A percentile compares a stretch with the other conserved stretches of the same genome.
Conservation (phyloP, 30 jellyfish, hydroid and myxozoan genomes). For the Pelagia noctiluca region DNA sequence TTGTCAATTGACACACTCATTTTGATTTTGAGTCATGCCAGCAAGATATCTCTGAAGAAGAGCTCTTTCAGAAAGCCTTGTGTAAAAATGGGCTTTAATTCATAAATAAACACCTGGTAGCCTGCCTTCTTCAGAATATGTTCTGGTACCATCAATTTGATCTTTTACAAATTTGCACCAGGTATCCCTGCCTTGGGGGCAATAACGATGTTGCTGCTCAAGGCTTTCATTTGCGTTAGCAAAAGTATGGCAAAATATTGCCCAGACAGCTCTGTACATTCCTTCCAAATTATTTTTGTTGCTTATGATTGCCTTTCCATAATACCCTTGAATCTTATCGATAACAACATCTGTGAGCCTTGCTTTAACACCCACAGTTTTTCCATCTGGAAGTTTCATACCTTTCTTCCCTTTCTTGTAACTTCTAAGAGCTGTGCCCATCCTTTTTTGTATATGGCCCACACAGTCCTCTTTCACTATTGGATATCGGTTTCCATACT, state of each 20-base stretch:
- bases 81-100: not conserved
- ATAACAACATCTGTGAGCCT: slow-evolving; percentile 22
- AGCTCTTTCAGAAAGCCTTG: slow-evolving; percentile 4
- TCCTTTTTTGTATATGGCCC: slow-evolving; percentile 30
- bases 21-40: slow-evolving; percentile 53
- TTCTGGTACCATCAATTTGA: not conserved
- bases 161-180: slow-evolving; percentile 17
- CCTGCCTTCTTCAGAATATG: not conserved
- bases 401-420: slow-evolving; percentile 19
- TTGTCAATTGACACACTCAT: slow-evolving; percentile 19
- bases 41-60: slow-evolving; percentile 26
- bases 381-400: slow-evolving; percentile 13
- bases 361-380: slow-evolving; percentile 6
- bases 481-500: not conserved
- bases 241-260: not conserved
- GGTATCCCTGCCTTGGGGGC: not conserved
- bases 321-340: slow-evolving; percentile 16
- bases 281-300: not conserved
- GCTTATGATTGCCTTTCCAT: slow-evolving; percentile 14
- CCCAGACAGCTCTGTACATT: slow-evolving; percentile 4
- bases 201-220: slow-evolving; percentile 19
- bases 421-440: slow-evolving; percentile 22
- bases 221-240: not conserved
- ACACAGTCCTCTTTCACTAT: slow-evolving; percentile 22
- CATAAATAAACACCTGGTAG: not conserved